Base-by-base conservation (phyloP, 2,888 invertebrate genomes). In the Dasypolia templi region DNA sequence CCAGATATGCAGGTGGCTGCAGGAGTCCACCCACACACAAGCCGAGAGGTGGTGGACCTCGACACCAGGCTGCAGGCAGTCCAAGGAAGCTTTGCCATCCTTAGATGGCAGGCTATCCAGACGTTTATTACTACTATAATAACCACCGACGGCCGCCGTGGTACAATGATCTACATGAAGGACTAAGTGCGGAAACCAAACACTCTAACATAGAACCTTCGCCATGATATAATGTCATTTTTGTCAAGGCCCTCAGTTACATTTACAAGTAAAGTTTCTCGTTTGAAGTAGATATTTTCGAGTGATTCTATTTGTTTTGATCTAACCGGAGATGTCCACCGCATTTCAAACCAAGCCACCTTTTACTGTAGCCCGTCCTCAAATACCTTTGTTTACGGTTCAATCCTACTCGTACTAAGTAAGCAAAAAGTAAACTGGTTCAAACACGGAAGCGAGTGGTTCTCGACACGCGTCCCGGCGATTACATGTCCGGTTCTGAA, bases 401-500 rank as follows among this genome's bases (percentile, higher is more conserved):
- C 56, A 69, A 65, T 56, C 17, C 42, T 29, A 42, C 44, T 49
- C 49, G 49, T 29, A 29, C 46, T 51, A 64, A 55, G 68, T 67
- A 58, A 71, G 66, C 81, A 77, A 46, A 44, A 42, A 76, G 53
- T 66, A 65, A 72, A 55, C 65, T 53, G 42, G 56, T 58, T 56
- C 59, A 68, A 77, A 71, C 56, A 71, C 55, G 55, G 77, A 68
- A 81, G 56, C 56, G 67, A 68, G 53, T 58, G 77, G 70, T 56
- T 55, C 22, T 22, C 26, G 44, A 3, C 58, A 51, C 63, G 19
- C 66, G 72, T 66, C 26, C 67, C 73, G 77, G 66, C 53, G 71
- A 72, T 71, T 69, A 82, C 68, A 72, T 49, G 61, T 77, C 74
- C 68, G 71, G 56, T 55, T 12, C 32, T 78, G 56, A 82, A 70